Conservation (phyloP, 2,888 invertebrate species). For the Bimastos eiseni region DNA sequence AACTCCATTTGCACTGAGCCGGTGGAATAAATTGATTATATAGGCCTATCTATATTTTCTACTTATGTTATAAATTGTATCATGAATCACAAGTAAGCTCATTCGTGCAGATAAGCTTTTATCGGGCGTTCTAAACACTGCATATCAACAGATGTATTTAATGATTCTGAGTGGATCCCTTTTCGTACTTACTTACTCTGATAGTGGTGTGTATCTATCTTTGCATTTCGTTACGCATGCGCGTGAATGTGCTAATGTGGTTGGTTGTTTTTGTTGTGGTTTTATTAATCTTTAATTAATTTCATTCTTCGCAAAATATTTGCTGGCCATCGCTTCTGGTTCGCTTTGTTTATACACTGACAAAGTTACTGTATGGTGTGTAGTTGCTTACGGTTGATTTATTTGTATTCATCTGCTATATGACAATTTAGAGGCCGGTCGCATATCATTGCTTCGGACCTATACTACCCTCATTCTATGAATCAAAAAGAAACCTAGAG, state of each 20-base stretch:
- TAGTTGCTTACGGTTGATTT: neutral
- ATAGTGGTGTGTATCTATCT: neutral
- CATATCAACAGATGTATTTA: neutral
- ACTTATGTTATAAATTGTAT: neutral
- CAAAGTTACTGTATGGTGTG: neutral
- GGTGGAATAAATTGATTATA: neutral
- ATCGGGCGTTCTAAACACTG: neutral
- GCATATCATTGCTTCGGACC: neutral
- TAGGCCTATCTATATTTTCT: neutral
- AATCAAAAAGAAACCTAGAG: neutral
- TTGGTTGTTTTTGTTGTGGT: constrained; percentile 1
- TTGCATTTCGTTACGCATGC: constrained; percentile 13
- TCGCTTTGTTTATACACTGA: neutral
- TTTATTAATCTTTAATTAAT: constrained; percentile 9
- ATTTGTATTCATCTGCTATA: neutral
- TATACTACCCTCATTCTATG: neutral
- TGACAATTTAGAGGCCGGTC: neutral
- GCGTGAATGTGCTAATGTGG: neutral
- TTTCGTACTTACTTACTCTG: neutral
- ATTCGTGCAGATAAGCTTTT: neutral
- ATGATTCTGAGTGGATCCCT: neutral
- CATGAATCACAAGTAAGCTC: neutral
- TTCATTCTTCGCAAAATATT: neutral
- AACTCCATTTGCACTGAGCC: too few species aligned
- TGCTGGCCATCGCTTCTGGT: neutral